Conservation (phyloP, 1,140 invertebrate species). For the Aphelinus atriplicis region DNA sequence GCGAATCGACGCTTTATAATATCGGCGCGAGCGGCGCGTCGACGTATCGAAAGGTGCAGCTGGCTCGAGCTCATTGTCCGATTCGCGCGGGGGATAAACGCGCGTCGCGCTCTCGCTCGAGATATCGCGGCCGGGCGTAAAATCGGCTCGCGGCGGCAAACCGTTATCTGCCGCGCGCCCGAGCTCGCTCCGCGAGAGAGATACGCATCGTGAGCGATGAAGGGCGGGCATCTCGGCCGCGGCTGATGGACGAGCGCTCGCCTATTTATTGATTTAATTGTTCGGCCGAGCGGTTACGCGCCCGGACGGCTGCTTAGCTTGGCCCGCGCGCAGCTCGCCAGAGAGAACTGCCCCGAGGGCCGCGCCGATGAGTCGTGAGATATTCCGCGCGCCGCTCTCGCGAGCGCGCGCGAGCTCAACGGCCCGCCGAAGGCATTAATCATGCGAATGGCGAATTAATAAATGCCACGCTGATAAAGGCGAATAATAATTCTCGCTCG, state of each 20-base stretch:
- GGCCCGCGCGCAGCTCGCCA: no score
- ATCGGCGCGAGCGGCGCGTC: no score
- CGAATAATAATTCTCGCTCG: constrained; percentile 27
- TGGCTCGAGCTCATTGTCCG: neutral
- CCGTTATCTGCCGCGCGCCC: neutral
- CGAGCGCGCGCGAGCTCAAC: no score
- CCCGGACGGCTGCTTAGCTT: no score
- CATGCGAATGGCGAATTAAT: constrained; percentile 29
- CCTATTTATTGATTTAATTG: constrained; percentile 33
- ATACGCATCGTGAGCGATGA: constrained; percentile 28
- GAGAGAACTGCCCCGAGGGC: no score
- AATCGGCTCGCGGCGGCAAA: neutral
- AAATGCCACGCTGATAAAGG: constrained; percentile 30
- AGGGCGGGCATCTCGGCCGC: constrained; percentile 5
- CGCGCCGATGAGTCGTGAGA: constrained; percentile 15
- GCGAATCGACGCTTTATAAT: no score
- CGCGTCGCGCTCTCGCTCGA: no score
- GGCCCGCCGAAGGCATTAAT: constrained; percentile 7
- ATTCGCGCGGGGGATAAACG: neutral
- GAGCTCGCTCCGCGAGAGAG: no score
- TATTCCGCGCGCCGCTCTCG: neutral
- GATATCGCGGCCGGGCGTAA: no score
- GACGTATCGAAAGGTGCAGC: no score
- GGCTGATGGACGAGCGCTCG: constrained; percentile 8
- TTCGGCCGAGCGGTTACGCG: neutral